phyloP scores from a whole-genome alignment of 2,888 invertebrate species.

The Operophtera brumata region DNA sequence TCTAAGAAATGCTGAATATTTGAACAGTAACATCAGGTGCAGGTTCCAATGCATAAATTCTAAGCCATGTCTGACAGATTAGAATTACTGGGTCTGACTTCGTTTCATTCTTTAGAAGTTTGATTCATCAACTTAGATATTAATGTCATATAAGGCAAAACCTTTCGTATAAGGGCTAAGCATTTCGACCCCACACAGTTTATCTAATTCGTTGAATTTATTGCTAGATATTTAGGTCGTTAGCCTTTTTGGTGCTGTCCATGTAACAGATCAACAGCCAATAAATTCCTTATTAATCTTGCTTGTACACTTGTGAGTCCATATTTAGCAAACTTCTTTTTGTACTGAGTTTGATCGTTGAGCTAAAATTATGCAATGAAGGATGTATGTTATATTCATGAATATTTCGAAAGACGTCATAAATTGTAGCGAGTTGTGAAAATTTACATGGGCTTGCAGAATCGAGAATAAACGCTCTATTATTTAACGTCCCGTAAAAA shows the following conservation, averaged over 20 bases:
- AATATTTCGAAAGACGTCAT: background rate
- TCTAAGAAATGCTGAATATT: constrained; percentile 64
- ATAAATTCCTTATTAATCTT: constrained; percentile 20
- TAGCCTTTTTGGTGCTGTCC: constrained; percentile 29
- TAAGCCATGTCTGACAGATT: constrained; percentile 20
- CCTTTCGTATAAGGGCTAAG: constrained; percentile 41
- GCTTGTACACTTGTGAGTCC: constrained; percentile 4
- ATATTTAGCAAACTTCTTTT: constrained; percentile 15
- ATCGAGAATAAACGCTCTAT: background rate
- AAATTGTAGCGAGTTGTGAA: background rate
- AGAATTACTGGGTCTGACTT: constrained; percentile 19
- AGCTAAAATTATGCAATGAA: constrained; percentile 7
- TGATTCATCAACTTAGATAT: no score
- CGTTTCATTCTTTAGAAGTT: background rate
- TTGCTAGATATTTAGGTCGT: constrained; percentile 32
- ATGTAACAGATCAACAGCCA: constrained; percentile 23
- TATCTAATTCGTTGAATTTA: constrained; percentile 27
- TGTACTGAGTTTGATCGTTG: constrained; percentile 1
- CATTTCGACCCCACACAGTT: constrained; percentile 50
- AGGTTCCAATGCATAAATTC: constrained; percentile 27
- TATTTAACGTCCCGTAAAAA: constrained; percentile 7
- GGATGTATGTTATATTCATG: constrained; percentile 5
- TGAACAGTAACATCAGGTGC: constrained; percentile 45
- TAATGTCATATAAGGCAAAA: constrained; percentile 7
- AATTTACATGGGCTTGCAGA: background rate